These are phyloP conservation scores for Sus cebifrons DNA, from an alignment of 2,797 vertebrate genomes.

Conservation along the genomic window DNA sequence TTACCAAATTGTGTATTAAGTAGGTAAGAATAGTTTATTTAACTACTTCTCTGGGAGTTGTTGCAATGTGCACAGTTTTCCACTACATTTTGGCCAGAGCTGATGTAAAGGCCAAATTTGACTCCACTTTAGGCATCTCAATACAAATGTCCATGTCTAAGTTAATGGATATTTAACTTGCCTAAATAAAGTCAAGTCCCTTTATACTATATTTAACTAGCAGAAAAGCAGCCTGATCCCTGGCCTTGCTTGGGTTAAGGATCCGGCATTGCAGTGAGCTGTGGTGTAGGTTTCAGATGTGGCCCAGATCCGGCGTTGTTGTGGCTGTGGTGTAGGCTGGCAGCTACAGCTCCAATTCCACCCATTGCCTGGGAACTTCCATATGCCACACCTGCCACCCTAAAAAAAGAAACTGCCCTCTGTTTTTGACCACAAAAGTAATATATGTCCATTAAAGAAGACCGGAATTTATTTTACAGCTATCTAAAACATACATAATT, in stretches of 20 bases:
- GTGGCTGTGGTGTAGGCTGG: too few species aligned
- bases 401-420: neutral
- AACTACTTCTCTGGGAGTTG: neutral
- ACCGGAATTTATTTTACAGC: constrained; percentile 34
- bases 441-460: neutral
- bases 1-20: constrained; percentile 37
- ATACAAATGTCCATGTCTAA: neutral
- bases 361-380: too few species aligned
- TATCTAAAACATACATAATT: constrained; percentile 18
- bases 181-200: neutral
- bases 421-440: neutral
- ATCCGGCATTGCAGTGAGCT: too few species aligned
- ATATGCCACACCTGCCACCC: too few species aligned
- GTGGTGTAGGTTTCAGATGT: too few species aligned
- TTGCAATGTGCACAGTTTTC: neutral
- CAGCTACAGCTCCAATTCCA: too few species aligned
- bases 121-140: neutral
- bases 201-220: neutral
- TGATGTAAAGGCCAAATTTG: neutral
- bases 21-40: neutral
- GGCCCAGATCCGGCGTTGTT: too few species aligned
- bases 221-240: neutral
- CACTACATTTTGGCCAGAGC: neutral
- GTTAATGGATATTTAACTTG: neutral
- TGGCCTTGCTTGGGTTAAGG: too few species aligned